These are phyloP conservation scores for Elegia similella DNA, from an alignment of 2,888 invertebrate genomes.

Conservation along the genomic window DNA sequence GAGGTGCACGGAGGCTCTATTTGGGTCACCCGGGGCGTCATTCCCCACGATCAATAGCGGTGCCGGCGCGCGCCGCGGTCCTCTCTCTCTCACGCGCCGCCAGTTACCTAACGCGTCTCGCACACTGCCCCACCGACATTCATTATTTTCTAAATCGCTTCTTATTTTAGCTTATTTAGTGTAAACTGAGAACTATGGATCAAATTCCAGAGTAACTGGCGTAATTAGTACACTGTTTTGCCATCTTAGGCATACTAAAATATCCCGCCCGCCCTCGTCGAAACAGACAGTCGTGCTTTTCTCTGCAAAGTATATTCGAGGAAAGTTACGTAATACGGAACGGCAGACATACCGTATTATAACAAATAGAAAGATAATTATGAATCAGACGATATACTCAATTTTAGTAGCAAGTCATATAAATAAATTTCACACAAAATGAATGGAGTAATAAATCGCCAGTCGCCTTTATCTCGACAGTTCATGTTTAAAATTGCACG, in stretches of 20 bases:
- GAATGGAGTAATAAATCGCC: slow-evolving; percentile 48
- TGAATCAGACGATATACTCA: neutral
- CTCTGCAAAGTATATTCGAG: neutral
- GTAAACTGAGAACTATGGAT: slow-evolving; percentile 38
- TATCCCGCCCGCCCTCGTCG: neutral
- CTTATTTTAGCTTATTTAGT: slow-evolving; percentile 53
- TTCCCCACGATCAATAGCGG: slow-evolving; percentile 75
- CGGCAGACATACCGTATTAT: slow-evolving; percentile 32
- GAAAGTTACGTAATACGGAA: slow-evolving; percentile 47
- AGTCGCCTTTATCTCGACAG: slow-evolving; percentile 44
- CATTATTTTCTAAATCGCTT: slow-evolving; percentile 68
- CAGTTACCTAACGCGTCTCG: slow-evolving; percentile 75
- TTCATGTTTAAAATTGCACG: slow-evolving; percentile 55
- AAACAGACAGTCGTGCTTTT: neutral
- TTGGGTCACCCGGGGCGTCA: slow-evolving; percentile 82
- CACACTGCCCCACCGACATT: slow-evolving; percentile 69
- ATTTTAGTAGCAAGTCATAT: neutral
- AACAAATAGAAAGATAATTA: neutral
- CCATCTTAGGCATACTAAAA: neutral
- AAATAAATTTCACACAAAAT: slow-evolving; percentile 24
- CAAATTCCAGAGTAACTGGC: slow-evolving; percentile 21
- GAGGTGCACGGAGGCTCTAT: slow-evolving; percentile 74
- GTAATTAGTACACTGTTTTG: neutral
- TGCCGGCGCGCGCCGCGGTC: slow-evolving; percentile 71
- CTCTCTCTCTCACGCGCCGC: slow-evolving; percentile 61